These are phyloP conservation scores for Porites divaricata DNA, from an alignment of 92 coral and sea anemone species.

Conservation along the genomic window DNA sequence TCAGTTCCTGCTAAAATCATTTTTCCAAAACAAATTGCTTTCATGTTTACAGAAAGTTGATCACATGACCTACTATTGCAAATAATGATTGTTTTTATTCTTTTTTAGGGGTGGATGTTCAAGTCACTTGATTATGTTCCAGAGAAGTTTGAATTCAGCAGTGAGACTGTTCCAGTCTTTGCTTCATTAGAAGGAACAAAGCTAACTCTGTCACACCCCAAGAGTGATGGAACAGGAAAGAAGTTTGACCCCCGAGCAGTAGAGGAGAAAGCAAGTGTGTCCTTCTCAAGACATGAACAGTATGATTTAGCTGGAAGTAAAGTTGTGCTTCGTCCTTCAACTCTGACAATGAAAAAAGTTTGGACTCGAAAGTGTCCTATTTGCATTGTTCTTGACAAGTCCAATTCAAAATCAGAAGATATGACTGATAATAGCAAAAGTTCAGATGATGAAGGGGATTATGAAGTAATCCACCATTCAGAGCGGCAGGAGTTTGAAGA, in stretches of 20 bases:
- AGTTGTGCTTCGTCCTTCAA: constrained; percentile 77
- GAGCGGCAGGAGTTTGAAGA: constrained; percentile 65
- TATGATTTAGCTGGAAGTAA: constrained; percentile 78
- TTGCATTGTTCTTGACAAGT: constrained; percentile 57
- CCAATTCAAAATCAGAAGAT: constrained; percentile 43
- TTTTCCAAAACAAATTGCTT: too few relatives aligned
- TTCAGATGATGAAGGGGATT: constrained; percentile 49
- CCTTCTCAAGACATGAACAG: constrained; percentile 66
- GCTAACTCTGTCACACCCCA: constrained; percentile 83
- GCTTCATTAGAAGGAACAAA: constrained; percentile 71
- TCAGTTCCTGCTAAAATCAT: too few relatives aligned
- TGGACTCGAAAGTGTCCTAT: constrained; percentile 97
- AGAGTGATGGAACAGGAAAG: constrained; percentile 68
- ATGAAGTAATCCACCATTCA: constrained; percentile 36
- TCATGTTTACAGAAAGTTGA: too few relatives aligned
- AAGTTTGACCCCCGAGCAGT: constrained; percentile 79
- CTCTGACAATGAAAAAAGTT: constrained; percentile 76
- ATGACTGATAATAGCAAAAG: constrained; percentile 14
- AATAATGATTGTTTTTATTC: not conserved
- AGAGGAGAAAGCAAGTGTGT: constrained; percentile 53
- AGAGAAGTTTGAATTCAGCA: constrained; percentile 72
- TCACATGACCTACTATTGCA: not conserved
- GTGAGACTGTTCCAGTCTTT: constrained; percentile 76
- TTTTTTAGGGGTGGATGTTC: constrained; percentile 93
- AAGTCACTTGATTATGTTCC: constrained; percentile 80